Evolutionary conservation across 1,140 invertebrate genomes (phyloP).

Genomic region (Musca vetustissima): DNA sequence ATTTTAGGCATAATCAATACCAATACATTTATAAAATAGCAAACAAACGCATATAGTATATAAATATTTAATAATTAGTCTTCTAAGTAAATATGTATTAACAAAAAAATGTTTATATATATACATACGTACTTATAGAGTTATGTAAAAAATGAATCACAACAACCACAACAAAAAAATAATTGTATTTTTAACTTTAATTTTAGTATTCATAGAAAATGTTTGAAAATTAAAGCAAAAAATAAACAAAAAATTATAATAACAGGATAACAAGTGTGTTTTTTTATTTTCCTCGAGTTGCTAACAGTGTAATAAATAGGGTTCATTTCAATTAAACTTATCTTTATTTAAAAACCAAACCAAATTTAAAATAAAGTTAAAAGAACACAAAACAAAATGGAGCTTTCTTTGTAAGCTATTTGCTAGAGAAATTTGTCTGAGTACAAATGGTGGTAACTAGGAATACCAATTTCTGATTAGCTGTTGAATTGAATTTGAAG

Average conservation of each 20-base stretch:
- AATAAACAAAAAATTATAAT: slow-evolving; percentile 46
- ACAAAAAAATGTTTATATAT: slow-evolving; percentile 27
- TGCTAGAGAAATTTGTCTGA: too few species aligned
- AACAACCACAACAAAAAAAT: slow-evolving; percentile 20
- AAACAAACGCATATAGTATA: slow-evolving; percentile 21
- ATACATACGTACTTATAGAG: slow-evolving; percentile 16
- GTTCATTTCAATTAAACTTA: too few species aligned
- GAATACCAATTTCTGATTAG: too few species aligned
- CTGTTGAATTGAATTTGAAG: too few species aligned
- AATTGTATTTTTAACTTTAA: slow-evolving; percentile 36
- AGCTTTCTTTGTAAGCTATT: too few species aligned
- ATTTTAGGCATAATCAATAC: background rate
- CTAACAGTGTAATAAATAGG: too few species aligned
- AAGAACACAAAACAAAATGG: too few species aligned
- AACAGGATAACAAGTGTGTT: too few species aligned
- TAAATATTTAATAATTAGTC: slow-evolving; percentile 22
- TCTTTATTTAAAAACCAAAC: too few species aligned
- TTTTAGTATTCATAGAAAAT: slow-evolving; percentile 56
- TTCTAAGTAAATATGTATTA: slow-evolving; percentile 13
- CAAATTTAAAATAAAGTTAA: too few species aligned
- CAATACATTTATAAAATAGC: background rate
- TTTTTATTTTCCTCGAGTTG: too few species aligned
- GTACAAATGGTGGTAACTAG: too few species aligned
- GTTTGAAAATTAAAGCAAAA: slow-evolving; percentile 54
- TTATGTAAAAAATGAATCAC: slow-evolving; percentile 23